Base-by-base conservation (phyloP, 2,888 invertebrate species). In the Diaperis boleti region DNA sequence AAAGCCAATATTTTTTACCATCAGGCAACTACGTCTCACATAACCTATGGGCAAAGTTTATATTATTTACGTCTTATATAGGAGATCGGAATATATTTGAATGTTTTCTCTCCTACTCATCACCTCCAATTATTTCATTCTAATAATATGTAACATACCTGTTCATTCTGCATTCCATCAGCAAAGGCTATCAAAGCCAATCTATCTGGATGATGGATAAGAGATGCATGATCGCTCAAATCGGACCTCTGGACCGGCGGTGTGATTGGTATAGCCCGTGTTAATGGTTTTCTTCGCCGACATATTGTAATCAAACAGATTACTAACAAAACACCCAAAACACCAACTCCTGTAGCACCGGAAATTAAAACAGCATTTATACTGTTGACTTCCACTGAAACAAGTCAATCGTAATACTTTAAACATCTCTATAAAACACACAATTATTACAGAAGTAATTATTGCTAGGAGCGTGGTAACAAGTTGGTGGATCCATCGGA, bases 161-260 rank as follows among this genome's bases (percentile, higher is more conserved):
- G 79, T 31, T 78, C 78, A 56, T 69, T 72, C 68, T 82, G 82
- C 35, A 82, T 78, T 4, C 83, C 83, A 69, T 85, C 84, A 39
- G 84, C 84, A 72, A 83, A 85, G 1, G 85, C 84, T 65, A 85
- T 85, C 62, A 85, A 76, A 22, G 85, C 84, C 69, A 85, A 76
- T 42, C 85, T 74, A 72, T 85, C 85, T n/a, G 82, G 83, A 73
- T 83, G 82, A 35, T 81, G 79, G 33, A 80, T 68, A 18, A 80
- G 72, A 35, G 75, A 74, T 3, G 78, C 77, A 62, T 80, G 80
- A 70, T 80, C 79, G 22, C 75, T 74, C 52, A 76, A 69, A 67
- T 73, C 75, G 44, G 74, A 70, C 33, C 72, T 66, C 33, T 68
- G 74, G 14, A 74, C 71, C 10, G 78, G 73, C 2, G 76, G 72